Percentiles rank a stretch among this genome's conserved stretches.
These are phyloP conservation scores for Takifugu bimaculatus DNA, from an alignment of 2,113 vertebrate genomes.

Conservation along the genomic window DNA sequence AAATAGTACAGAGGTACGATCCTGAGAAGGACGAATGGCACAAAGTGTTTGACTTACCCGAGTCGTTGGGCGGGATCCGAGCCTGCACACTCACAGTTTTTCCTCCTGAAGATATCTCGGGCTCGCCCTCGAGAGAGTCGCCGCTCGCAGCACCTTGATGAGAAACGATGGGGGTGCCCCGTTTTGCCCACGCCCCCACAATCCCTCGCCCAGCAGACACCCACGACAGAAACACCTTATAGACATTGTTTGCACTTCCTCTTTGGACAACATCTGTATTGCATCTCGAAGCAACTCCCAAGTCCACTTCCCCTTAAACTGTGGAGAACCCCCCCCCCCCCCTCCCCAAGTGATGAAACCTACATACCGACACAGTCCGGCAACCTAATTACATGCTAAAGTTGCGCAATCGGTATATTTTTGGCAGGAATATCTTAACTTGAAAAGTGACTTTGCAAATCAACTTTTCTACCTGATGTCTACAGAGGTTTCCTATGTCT, in stretches of 20 bases:
- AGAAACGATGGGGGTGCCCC: conserved; percentile 57
- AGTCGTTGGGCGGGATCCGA: conserved; percentile 96
- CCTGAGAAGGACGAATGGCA: conserved; percentile 99
- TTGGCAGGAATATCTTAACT: conserved; percentile 74
- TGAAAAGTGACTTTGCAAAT: conserved; percentile 78
- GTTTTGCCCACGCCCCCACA: conserved; percentile 51
- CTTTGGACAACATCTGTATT: conserved; percentile 67
- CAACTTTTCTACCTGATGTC: conserved; percentile 81
- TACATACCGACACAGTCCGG: conserved; percentile 58
- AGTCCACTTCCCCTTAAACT: conserved; percentile 41
- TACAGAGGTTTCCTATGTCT: conserved; percentile 67
- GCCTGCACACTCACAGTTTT: conserved; percentile 98
- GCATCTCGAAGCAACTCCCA: conserved; percentile 38
- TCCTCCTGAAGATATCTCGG: conserved; percentile 88
- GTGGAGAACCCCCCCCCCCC: conserved; percentile 55
- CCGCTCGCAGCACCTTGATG: conserved; percentile 93
- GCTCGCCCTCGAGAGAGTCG: conserved; percentile 93
- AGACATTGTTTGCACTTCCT: conserved; percentile 83
- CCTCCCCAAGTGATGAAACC: conserved; percentile 43
- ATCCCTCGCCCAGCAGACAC: conserved; percentile 17
- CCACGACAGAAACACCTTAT: conserved; percentile 53
- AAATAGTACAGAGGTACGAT: conserved; percentile 98
- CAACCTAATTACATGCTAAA: conserved; percentile 67
- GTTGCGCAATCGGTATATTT: conserved; percentile 69
- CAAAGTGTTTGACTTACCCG: conserved; percentile 97